Evolutionary conservation across 2,113 vertebrate genomes (phyloP).

Genomic region (Ammodytes marinus): DNA sequence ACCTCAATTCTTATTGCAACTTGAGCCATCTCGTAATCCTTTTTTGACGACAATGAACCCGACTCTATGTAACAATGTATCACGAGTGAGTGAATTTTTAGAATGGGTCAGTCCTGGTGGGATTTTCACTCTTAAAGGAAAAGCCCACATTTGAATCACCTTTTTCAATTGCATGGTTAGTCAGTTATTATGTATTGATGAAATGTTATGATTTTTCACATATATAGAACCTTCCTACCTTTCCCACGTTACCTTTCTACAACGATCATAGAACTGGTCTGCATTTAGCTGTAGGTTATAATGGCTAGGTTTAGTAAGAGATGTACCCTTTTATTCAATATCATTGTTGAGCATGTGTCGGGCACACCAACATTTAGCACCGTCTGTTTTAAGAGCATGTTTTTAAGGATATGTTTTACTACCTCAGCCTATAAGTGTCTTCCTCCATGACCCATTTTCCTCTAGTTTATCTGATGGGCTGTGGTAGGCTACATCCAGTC

Average conservation of each 20-base stretch:
- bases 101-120: constrained; percentile 29
- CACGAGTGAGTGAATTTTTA: constrained; percentile 24
- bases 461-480: neutral
- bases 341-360: neutral
- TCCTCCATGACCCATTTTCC: constrained; percentile 32
- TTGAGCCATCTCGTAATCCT: too few relatives aligned
- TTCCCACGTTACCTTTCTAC: neutral
- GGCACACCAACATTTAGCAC: too few relatives aligned
- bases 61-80: neutral
- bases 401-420: neutral
- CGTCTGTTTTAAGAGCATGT: neutral
- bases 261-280: neutral
- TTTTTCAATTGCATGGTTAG: neutral
- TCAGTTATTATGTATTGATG: neutral
- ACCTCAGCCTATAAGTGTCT: neutral
- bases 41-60: too few relatives aligned
- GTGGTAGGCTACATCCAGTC: neutral
- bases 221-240: neutral
- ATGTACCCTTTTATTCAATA: neutral
- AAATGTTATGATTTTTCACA: neutral
- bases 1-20: too few relatives aligned
- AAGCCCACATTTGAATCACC: neutral
- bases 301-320: neutral
- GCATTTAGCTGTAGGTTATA: neutral
- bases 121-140: constrained; percentile 13